A percentile compares a stretch with the other conserved stretches of the same genome.
Conservation (phyloP, 2,888 invertebrate species). For the Taphrorychus bicolor region DNA sequence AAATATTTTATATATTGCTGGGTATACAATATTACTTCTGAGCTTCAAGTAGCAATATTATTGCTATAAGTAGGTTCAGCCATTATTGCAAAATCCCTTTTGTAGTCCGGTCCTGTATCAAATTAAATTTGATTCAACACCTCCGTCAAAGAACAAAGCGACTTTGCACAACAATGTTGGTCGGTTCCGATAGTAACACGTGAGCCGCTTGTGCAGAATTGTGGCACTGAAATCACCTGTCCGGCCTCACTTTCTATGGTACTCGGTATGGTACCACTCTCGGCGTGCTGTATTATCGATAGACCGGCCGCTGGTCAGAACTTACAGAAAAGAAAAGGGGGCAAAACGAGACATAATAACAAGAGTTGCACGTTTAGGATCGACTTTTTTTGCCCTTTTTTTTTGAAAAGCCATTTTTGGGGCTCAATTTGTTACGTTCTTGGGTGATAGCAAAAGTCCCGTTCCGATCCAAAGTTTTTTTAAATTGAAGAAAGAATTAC, state of each 20-base stretch:
- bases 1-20: no score
- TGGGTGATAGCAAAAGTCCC: no score
- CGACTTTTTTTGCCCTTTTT: no score
- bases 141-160: conserved; percentile 5
- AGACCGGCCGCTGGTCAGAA: not conserved
- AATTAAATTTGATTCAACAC: conserved; percentile 13
- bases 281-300: conserved; percentile 5
- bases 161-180: not conserved
- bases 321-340: conserved; percentile 25
- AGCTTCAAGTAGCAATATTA: no score
- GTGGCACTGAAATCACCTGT: conserved; percentile 24
- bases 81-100: no score
- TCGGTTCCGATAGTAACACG: not conserved
- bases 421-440: no score
- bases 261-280: conserved; percentile 6
- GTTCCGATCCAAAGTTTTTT: no score
- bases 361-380: no score
- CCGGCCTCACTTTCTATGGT: conserved; percentile 27
- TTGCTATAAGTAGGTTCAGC: no score
- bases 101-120: not conserved
- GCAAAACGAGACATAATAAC: conserved; percentile 1
- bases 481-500: no score
- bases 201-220: conserved; percentile 14
- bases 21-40: no score
- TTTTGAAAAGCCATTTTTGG: no score